phyloP scores from a whole-genome alignment of 2,888 invertebrate species.

The Cheiracanthium punctorium region DNA sequence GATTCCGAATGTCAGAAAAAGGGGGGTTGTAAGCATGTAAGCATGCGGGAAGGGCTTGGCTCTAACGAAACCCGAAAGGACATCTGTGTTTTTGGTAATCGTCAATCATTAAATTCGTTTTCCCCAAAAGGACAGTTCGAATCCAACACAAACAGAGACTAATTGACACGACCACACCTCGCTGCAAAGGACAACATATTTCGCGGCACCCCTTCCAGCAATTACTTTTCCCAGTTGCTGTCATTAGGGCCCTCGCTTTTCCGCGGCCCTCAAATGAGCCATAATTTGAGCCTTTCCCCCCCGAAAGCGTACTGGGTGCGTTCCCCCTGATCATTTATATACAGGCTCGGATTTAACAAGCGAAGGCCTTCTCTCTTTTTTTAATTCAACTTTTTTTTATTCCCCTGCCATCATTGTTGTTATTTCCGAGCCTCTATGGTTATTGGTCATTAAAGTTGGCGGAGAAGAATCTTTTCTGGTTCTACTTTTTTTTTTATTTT shows the following conservation, averaged over 20 bases:
- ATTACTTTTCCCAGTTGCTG: slow-evolving; percentile 29
- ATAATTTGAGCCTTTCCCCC: slow-evolving; percentile 20
- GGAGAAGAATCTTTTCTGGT: not conserved
- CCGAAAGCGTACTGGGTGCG: slow-evolving; percentile 14
- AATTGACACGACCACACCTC: slow-evolving; percentile 68
- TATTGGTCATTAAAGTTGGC: slow-evolving; percentile 43
- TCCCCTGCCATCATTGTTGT: not conserved
- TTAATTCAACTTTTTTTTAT: not conserved
- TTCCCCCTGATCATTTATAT: slow-evolving; percentile 19
- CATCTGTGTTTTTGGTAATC: slow-evolving; percentile 63
- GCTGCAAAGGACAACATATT: slow-evolving; percentile 41
- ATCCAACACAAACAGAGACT: slow-evolving; percentile 65
- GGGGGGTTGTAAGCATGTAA: slow-evolving; percentile 17
- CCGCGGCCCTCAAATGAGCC: slow-evolving; percentile 23
- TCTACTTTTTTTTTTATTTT: slow-evolving; percentile 6
- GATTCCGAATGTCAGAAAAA: slow-evolving; percentile 1
- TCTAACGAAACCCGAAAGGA: slow-evolving; percentile 24
- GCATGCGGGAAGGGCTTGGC: slow-evolving; percentile 49
- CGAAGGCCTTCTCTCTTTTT: not conserved
- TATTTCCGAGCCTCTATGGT: slow-evolving; percentile 20
- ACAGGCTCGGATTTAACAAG: not conserved
- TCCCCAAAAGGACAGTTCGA: slow-evolving; percentile 52
- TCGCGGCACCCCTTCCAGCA: slow-evolving; percentile 55
- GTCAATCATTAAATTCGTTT: slow-evolving; percentile 64
- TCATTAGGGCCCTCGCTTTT: slow-evolving; percentile 51